phyloP scores from a whole-genome alignment of 1,140 invertebrate species.

The Macrotrachela quadricornifera region DNA sequence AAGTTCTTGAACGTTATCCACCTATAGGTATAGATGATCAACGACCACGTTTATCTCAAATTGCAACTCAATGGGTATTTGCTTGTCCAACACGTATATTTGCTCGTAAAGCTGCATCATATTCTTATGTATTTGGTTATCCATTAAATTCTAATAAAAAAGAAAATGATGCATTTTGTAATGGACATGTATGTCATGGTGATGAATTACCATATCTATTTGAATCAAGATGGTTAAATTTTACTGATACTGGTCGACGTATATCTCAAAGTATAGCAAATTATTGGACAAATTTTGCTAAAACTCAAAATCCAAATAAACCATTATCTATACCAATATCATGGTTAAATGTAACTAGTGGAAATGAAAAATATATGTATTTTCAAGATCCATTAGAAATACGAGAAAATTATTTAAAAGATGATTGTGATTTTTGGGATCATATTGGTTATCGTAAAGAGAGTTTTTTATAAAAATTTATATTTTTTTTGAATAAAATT shows the following conservation, averaged over 20 bases:
- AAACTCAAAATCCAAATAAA: background rate
- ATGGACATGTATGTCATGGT: conserved; percentile 6
- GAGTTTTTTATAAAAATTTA: too few species aligned
- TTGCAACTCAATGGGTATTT: conserved; percentile 9
- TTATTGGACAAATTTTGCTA: conserved; percentile 22
- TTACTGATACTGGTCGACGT: conserved; percentile 9
- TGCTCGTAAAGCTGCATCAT: too few species aligned
- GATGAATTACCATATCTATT: conserved; percentile 6
- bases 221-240: background rate
- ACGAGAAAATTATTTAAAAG: background rate
- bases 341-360: too few species aligned
- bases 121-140: conserved; percentile 8
- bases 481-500: too few species aligned
- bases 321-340: background rate
- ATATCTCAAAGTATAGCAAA: conserved; percentile 13
- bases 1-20: conserved; percentile 4
- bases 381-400: background rate
- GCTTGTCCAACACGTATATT: too few species aligned
- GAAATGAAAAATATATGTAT: too few species aligned
- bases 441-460: conserved; percentile 6
- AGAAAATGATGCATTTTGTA: conserved; percentile 7
- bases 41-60: background rate
- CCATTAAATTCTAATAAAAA: background rate
- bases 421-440: conserved; percentile 7
- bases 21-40: too few species aligned